Conservation (phyloP, 2,113 vertebrate species). For the Platichthys flesus region DNA sequence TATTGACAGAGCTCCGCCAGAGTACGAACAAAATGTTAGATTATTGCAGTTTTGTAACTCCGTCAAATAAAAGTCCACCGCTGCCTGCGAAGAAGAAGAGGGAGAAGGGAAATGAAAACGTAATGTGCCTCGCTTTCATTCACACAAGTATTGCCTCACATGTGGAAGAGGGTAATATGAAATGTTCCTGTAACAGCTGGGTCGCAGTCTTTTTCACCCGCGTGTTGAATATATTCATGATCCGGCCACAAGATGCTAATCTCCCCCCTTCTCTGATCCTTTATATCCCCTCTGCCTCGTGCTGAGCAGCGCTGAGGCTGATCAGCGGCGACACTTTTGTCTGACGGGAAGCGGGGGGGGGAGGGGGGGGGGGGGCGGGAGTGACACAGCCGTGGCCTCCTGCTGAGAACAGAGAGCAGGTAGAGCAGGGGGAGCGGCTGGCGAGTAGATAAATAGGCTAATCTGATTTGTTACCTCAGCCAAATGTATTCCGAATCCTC, state of each 20-base stretch:
- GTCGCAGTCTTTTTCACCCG: conserved; percentile 64
- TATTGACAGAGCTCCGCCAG: conserved; percentile 56
- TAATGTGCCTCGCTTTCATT: conserved; percentile 76
- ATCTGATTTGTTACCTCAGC: conserved; percentile 69
- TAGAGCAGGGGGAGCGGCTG: conserved; percentile 46
- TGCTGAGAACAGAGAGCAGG: conserved; percentile 64
- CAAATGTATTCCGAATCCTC: conserved; percentile 66
- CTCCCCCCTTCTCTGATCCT: conserved; percentile 48
- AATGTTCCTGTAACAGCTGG: conserved; percentile 79
- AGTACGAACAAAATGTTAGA: conserved; percentile 54
- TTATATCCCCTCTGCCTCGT: conserved; percentile 49
- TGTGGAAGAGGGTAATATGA: conserved; percentile 72
- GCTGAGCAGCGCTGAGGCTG: conserved; percentile 63
- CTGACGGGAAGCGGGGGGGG: conserved; percentile 49
- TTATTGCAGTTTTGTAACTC: conserved; percentile 69
- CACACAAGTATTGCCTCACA: conserved; percentile 75
- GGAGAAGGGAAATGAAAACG: conserved; percentile 70
- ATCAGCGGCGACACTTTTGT: conserved; percentile 67
- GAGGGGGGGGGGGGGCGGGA: conserved; percentile 46
- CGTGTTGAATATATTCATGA: conserved; percentile 79
- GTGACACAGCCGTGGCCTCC: conserved; percentile 64
- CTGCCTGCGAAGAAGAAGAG: conserved; percentile 53
- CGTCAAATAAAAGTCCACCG: conserved; percentile 72
- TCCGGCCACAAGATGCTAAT: conserved; percentile 69
- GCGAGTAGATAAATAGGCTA: conserved; percentile 70